A percentile compares a stretch with the other conserved stretches of the same genome.
phyloP scores from a whole-genome alignment of 1,140 invertebrate genomes.

The Caenorhabditis tropicalis region DNA sequence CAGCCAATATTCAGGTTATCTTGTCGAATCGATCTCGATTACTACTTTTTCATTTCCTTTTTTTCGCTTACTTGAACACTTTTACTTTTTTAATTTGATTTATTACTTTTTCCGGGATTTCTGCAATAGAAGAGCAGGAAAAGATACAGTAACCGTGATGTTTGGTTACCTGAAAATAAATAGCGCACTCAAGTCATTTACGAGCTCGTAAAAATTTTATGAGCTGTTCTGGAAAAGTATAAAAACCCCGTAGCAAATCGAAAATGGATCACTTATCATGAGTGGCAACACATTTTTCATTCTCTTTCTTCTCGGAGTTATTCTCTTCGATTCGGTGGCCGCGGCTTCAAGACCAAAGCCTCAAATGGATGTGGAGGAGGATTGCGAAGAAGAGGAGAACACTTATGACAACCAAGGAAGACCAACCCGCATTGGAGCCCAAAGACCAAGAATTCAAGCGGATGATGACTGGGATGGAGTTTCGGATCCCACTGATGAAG shows the following conservation, averaged over 20 bases:
- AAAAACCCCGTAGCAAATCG: neutral
- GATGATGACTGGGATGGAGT: constrained; percentile 25
- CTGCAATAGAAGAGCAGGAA: too few species aligned
- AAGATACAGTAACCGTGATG: too few species aligned
- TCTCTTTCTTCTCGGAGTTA: neutral
- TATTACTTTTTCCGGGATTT: constrained; percentile 6
- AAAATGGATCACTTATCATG: neutral
- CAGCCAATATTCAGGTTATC: constrained; percentile 36
- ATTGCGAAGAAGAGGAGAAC: neutral
- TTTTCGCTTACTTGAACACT: neutral
- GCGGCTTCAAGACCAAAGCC: neutral
- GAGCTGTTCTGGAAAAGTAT: neutral
- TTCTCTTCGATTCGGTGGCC: neutral
- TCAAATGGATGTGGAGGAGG: neutral
- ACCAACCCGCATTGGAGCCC: neutral
- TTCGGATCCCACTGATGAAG: neutral
- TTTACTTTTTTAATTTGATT: constrained; percentile 29
- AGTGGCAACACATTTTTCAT: neutral
- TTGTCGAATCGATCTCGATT: constrained; percentile 26
- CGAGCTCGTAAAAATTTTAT: neutral
- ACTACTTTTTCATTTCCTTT: neutral
- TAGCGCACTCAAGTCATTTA: too few species aligned
- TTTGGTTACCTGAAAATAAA: too few species aligned
- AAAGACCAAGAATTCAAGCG: neutral
- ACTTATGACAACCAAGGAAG: neutral